phyloP scores from a whole-genome alignment of 2,113 vertebrate genomes.

The Noctilio leporinus region DNA sequence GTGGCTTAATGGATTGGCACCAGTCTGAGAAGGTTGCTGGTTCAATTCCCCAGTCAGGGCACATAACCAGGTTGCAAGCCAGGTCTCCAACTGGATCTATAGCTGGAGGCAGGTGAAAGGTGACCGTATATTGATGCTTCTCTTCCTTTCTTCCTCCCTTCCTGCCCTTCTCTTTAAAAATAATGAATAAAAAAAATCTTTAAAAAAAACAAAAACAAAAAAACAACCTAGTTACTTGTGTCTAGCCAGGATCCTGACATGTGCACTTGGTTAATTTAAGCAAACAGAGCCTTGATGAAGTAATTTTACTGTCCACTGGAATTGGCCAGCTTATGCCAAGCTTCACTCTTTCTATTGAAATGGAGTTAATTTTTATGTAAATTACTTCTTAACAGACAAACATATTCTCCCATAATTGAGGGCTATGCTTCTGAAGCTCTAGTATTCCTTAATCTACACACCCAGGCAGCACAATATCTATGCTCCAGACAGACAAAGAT shows the following conservation, averaged over 20 bases:
- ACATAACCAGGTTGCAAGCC: no score
- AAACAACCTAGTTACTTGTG: no score
- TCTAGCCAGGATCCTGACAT: conserved; percentile 81
- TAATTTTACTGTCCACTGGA: conserved; percentile 84
- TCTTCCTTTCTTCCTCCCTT: no score
- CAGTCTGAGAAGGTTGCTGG: no score
- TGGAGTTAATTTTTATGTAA: conserved; percentile 88
- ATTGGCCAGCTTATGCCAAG: conserved; percentile 82
- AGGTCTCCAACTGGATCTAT: no score
- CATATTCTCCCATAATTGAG: conserved; percentile 82
- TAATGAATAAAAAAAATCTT: no score
- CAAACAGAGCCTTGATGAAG: conserved; percentile 83
- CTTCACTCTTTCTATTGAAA: conserved; percentile 84
- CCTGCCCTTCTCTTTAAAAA: no score
- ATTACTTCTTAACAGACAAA: conserved; percentile 88
- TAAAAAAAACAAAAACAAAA: no score
- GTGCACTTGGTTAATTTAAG: conserved; percentile 85
- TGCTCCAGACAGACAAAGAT: conserved; percentile 71
- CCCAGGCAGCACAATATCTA: conserved; percentile 74
- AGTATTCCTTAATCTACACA: conserved; percentile 85
- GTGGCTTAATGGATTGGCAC: no score
- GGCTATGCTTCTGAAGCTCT: conserved; percentile 81
- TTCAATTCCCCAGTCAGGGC: no score
- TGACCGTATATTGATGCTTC: no score
- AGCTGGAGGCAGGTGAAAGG: no score